Conservation (phyloP, 53 echinoderm and acorn worm species). For the Actinopyga echinites region DNA sequence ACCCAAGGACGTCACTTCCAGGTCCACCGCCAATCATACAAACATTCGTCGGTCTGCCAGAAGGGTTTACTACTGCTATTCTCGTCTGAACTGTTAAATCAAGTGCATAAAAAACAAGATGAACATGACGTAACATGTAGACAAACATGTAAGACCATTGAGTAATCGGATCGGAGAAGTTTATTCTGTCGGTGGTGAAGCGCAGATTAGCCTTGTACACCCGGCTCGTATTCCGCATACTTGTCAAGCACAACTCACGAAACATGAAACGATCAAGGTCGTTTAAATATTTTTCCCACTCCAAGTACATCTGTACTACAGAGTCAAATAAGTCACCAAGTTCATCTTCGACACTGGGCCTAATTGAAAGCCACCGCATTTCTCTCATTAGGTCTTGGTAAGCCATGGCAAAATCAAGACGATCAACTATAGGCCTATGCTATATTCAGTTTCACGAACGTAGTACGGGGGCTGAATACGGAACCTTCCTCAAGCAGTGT, state of each 20-base stretch:
- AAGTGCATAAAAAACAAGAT: too few relatives aligned
- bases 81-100: not conserved
- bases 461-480: too few relatives aligned
- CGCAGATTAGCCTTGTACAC: not conserved
- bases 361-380: not conserved
- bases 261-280: not conserved
- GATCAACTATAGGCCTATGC: too few relatives aligned
- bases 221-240: not conserved
- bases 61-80: not conserved
- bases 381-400: too few relatives aligned
- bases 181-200: not conserved
- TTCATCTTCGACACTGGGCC: too few relatives aligned
- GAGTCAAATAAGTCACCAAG: not conserved
- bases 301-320: not conserved
- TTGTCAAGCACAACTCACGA: not conserved
- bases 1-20: too few relatives aligned
- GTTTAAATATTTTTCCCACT: not conserved
- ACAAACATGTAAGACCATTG: slow-evolving; percentile 26
- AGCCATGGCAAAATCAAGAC: too few relatives aligned
- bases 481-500: too few relatives aligned
- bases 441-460: too few relatives aligned
- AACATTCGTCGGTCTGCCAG: too few relatives aligned
- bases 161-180: not conserved
- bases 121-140: too few relatives aligned
- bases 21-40: too few relatives aligned